These are phyloP conservation scores for Chiroxiphia lanceolata DNA, from an alignment of 2,797 vertebrate species.

Conservation along the genomic window DNA sequence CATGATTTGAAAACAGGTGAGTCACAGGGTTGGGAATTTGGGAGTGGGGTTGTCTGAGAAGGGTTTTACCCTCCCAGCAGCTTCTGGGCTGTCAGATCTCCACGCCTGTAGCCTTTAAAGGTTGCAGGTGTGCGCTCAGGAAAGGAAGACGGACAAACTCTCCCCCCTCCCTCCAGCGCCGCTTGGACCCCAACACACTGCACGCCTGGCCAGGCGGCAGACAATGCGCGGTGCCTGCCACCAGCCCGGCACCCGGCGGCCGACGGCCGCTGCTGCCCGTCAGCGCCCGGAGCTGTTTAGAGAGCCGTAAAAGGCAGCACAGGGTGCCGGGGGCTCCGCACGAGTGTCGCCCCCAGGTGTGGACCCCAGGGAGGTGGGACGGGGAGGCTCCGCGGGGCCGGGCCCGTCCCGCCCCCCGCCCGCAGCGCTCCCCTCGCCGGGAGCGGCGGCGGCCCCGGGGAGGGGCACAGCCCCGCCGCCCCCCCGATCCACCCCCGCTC, in stretches of 20 bases:
- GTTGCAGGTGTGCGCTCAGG: not conserved
- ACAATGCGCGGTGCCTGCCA: conserved; percentile 11
- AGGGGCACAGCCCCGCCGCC: not conserved
- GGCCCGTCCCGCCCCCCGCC: not conserved
- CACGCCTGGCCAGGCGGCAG: not conserved
- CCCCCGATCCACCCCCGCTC: not conserved
- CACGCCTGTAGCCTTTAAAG: not conserved
- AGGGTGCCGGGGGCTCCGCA: not conserved
- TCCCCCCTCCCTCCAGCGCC: not conserved
- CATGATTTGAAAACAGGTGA: conserved; percentile 30
- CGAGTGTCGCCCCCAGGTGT: not conserved
- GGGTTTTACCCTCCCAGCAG: not conserved
- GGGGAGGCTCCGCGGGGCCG: not conserved
- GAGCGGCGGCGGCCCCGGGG: not conserved
- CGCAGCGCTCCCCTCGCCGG: not conserved
- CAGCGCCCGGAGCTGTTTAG: not conserved
- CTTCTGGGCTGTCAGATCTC: not conserved
- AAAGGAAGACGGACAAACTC: not conserved
- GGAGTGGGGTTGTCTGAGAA: not conserved
- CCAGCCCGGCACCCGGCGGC: not conserved
- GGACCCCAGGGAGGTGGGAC: not conserved
- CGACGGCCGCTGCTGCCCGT: not conserved
- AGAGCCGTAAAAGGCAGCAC: not conserved
- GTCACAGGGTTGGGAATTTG: not conserved
- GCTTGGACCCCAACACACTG: not conserved